phyloP scores from a whole-genome alignment of 2,113 vertebrate species.

The Astatotilapia flaviijosephi region DNA sequence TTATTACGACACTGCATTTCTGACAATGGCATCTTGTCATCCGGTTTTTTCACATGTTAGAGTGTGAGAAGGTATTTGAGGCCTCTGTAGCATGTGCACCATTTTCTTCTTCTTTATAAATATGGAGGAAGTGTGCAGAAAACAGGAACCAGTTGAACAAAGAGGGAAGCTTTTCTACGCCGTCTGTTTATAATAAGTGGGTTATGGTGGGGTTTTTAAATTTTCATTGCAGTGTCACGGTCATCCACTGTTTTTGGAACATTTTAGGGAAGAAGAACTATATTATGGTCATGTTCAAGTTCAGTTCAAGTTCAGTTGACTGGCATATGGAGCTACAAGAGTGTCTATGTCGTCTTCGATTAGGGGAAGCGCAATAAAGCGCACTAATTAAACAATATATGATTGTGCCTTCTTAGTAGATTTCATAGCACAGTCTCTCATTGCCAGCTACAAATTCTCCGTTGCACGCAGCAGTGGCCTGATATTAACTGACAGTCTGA shows the following conservation, averaged over 20 bases:
- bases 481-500: background rate
- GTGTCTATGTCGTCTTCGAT: background rate
- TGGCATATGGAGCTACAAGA: background rate
- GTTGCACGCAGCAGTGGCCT: background rate
- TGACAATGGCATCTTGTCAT: background rate
- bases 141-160: background rate
- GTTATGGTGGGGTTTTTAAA: background rate
- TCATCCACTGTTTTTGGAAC: background rate
- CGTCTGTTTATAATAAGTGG: background rate
- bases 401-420: background rate
- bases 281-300: background rate
- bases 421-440: background rate
- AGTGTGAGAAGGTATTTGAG: background rate
- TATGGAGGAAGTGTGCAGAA: background rate
- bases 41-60: background rate
- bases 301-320: background rate
- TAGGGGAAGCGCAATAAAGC: background rate
- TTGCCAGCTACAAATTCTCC: background rate
- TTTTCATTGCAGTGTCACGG: accelerated
- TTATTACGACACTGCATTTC: background rate
- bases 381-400: background rate
- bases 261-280: background rate
- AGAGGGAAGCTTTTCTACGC: background rate
- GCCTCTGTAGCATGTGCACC: accelerated
- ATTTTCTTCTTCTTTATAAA: background rate